These are phyloP conservation scores for Chlorodrepanis virens DNA, from an alignment of 2,113 vertebrate species.

Conservation along the genomic window DNA sequence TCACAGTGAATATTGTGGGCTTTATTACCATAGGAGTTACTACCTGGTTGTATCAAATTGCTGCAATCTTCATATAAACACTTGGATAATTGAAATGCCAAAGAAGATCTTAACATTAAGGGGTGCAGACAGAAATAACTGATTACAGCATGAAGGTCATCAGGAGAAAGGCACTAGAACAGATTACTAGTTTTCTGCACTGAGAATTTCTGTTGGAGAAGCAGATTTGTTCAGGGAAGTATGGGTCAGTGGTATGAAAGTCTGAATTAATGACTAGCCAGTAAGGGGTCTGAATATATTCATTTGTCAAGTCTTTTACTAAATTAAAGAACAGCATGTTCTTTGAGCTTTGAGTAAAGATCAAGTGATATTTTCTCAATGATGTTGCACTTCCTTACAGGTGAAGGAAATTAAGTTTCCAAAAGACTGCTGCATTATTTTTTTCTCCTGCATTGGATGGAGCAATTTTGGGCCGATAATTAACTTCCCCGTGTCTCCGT, in stretches of 20 bases:
- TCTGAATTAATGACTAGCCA: conserved; percentile 31
- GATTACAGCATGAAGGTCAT: neutral
- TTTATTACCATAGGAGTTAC: neutral
- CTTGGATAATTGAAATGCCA: neutral
- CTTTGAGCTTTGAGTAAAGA: neutral
- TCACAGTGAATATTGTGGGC: neutral
- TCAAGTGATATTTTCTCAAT: neutral
- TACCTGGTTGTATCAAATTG: neutral
- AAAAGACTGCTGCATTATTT: neutral
- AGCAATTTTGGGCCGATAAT: neutral
- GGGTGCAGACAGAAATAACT: neutral
- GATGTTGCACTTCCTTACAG: neutral
- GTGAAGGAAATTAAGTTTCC: neutral
- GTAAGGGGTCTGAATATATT: neutral
- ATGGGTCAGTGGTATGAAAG: neutral
- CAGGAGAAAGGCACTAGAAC: neutral
- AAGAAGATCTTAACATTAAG: neutral
- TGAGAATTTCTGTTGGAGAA: neutral
- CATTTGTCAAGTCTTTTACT: conserved; percentile 14
- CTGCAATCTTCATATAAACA: neutral
- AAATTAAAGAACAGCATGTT: neutral
- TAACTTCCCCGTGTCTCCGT: neutral
- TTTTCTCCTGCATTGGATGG: neutral
- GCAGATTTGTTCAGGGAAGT: neutral
- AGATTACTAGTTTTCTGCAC: neutral